phyloP scores from a whole-genome alignment of 1,140 invertebrate genomes.

The Helicoverpa zea region DNA sequence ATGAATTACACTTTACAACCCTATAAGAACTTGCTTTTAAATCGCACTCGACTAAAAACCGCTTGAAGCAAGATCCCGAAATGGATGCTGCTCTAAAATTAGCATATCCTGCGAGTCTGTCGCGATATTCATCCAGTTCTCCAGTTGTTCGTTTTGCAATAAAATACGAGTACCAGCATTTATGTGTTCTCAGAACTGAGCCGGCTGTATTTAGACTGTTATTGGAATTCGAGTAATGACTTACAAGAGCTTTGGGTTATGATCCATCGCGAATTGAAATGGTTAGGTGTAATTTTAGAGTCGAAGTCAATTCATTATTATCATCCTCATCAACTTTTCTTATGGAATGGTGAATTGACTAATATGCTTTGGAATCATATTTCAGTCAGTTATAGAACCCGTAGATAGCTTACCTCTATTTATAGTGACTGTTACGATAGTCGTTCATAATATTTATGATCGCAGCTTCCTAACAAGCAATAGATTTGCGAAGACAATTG shows the following conservation, averaged over 20 bases:
- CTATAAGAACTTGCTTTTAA: slow-evolving; percentile 11
- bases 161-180: slow-evolving; percentile 30
- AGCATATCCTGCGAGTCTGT: slow-evolving; percentile 48
- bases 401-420: background rate
- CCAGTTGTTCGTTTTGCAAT: slow-evolving; percentile 39
- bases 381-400: too few relatives aligned
- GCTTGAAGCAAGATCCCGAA: slow-evolving; percentile 9
- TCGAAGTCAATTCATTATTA: background rate
- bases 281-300: background rate
- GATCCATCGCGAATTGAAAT: slow-evolving; percentile 3
- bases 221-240: slow-evolving; percentile 14
- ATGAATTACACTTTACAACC: slow-evolving; percentile 21
- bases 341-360: too few relatives aligned
- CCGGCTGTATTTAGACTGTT: slow-evolving; percentile 9
- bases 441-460: background rate
- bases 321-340: too few relatives aligned
- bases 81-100: slow-evolving; percentile 45
- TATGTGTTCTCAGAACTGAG: slow-evolving; percentile 41
- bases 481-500: slow-evolving; percentile 21
- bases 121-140: slow-evolving; percentile 41
- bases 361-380: too few relatives aligned
- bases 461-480: background rate
- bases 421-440: background rate
- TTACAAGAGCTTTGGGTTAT: background rate
- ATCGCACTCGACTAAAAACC: slow-evolving; percentile 19